Evolutionary conservation across 2,888 invertebrate genomes (phyloP), one percentile per base, ranked within the genome.

Genomic region (Chaitophorus viminalis): DNA sequence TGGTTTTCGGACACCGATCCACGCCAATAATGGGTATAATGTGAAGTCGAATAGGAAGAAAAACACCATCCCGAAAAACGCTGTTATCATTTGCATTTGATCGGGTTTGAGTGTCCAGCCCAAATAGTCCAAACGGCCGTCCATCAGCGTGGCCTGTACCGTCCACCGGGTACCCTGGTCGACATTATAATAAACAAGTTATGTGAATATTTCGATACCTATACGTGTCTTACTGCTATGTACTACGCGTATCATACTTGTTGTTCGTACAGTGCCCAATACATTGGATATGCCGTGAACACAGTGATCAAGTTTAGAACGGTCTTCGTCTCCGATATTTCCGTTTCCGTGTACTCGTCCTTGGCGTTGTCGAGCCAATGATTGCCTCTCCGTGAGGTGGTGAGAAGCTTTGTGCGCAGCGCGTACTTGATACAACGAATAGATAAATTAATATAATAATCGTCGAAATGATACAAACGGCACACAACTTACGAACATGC

Each of bases 21-120:
- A 95, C 2, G 93, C 93, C 84, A 98, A 91, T 0, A 95, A 91
- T 0, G 98, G 98, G 91, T 98, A 98, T 84, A 98, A 93, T 2
- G 92, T 93, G 88, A 94, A 93, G 91, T 96, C 95, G 91, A 96
- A 97, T 0, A 96, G 91, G 0, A 98, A 98, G 90, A 98, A 97
- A 90, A 98, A 95, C 3, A 94, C 83, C 33, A 98, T 92, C 90
- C 98, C 97, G 70, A 98, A 92, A 8, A 97, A 91, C 0, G 98
- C 98, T 92, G 98, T 98, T 5, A 97, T 92, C 88, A 97, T 96
- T 93, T 98, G 98, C 95, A 99, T 95, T 92, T 99, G 99, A 92
- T 99, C 99, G 0, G 99, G 97, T 90, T 97, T 95, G 29, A 97
- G 92, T 0, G 94, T 93, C 92, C 94, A 95, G 29, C 90, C 92